Conservation (phyloP, 92 coral and sea anemone genomes). For the Scolanthus callimorphus region DNA sequence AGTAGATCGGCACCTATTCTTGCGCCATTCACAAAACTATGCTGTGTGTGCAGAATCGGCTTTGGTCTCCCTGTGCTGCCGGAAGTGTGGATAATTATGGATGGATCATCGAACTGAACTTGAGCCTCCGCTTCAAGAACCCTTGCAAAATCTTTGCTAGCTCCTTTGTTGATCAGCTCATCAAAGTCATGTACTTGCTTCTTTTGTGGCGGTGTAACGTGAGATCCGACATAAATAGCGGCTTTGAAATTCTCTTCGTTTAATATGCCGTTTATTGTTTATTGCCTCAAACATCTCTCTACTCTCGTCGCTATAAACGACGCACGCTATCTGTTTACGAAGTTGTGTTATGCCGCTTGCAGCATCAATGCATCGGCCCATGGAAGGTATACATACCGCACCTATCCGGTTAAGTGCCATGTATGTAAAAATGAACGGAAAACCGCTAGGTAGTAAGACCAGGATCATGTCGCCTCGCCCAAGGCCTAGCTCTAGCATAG, state of each 20-base stretch:
- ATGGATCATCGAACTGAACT: conserved; percentile 11
- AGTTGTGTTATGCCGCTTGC: background rate
- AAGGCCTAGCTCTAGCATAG: conserved; percentile 11
- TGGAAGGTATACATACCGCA: background rate
- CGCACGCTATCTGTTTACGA: background rate
- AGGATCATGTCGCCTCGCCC: conserved; percentile 21
- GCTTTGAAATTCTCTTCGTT: background rate
- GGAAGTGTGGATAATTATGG: background rate
- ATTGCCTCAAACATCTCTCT: background rate
- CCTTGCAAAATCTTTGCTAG: background rate
- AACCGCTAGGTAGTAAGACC: conserved; percentile 1
- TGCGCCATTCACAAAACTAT: background rate
- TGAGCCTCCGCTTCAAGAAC: background rate
- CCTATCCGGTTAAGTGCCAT: conserved; percentile 24
- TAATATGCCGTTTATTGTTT: background rate
- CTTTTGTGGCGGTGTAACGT: background rate
- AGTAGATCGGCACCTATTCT: background rate
- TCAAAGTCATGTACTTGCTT: background rate
- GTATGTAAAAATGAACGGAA: conserved; percentile 3
- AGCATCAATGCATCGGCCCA: conserved; percentile 1
- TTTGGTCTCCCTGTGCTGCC: conserved; percentile 8
- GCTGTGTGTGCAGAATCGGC: conserved; percentile 1
- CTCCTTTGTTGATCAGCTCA: background rate
- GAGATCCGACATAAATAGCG: background rate
- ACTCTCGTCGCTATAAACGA: background rate